Conservation (phyloP, 2,888 invertebrate genomes). For the Selenia dentaria region DNA sequence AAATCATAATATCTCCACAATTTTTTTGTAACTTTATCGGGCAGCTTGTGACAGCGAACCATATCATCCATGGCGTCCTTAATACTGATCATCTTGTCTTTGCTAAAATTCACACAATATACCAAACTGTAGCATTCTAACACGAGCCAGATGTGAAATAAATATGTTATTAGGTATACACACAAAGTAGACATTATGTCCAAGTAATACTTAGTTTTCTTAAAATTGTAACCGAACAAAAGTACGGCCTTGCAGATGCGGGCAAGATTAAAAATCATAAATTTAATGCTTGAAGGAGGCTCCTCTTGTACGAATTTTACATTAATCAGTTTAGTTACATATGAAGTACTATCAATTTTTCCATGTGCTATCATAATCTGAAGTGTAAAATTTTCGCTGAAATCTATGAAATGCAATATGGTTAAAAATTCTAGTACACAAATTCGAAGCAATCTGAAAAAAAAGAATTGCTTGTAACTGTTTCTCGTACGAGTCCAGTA, state of each 20-base stretch:
- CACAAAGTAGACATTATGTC: slow-evolving; percentile 40
- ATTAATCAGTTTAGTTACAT: slow-evolving; percentile 11
- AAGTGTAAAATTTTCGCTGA: slow-evolving; percentile 32
- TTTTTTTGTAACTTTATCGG: slow-evolving; percentile 36
- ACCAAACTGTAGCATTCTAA: slow-evolving; percentile 40
- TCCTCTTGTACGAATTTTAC: slow-evolving; percentile 17
- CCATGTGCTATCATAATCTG: slow-evolving; percentile 21
- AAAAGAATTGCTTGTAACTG: slow-evolving; percentile 17
- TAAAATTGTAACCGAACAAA: slow-evolving; percentile 38
- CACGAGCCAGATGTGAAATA: slow-evolving; percentile 42
- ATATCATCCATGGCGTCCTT: slow-evolving; percentile 26
- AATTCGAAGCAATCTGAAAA: slow-evolving; percentile 40
- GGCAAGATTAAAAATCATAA: slow-evolving; percentile 31
- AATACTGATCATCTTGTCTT: slow-evolving; percentile 25
- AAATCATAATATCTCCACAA: slow-evolving; percentile 35
- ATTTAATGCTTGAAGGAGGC: too few species aligned
- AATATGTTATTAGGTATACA: slow-evolving; percentile 34
- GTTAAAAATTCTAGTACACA: slow-evolving; percentile 34
- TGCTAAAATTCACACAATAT: slow-evolving; percentile 24
- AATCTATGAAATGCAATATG: slow-evolving; percentile 35
- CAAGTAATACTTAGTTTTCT: slow-evolving; percentile 15
- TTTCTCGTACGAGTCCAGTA: slow-evolving; percentile 31
- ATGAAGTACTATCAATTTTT: slow-evolving; percentile 11
- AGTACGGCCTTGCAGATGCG: slow-evolving; percentile 42
- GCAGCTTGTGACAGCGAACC: slow-evolving; percentile 32